Evolutionary conservation across 2,888 invertebrate genomes (phyloP).

Genomic region (Ennomos erosarius): DNA sequence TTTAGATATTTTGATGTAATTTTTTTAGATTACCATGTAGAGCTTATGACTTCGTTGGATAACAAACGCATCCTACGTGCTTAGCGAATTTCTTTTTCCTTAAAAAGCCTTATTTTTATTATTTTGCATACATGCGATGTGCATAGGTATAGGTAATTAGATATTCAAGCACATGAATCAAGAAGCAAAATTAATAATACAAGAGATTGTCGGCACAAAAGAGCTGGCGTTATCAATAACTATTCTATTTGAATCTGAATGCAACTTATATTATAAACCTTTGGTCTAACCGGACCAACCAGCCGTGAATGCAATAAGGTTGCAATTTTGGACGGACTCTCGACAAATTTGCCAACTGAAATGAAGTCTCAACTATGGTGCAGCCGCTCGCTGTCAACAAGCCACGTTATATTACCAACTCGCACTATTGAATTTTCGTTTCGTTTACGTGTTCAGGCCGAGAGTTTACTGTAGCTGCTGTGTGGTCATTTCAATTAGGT

Average conservation of each 20-base stretch:
- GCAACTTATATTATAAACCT: slow-evolving; percentile 77
- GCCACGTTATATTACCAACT: slow-evolving; percentile 76
- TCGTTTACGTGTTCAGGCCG: slow-evolving; percentile 57
- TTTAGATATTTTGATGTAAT: too few relatives aligned
- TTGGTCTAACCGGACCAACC: slow-evolving; percentile 74
- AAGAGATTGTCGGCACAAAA: slow-evolving; percentile 15
- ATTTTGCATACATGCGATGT: neutral
- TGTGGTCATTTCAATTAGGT: slow-evolving; percentile 31
- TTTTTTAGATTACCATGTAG: too few relatives aligned
- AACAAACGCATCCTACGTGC: too few relatives aligned
- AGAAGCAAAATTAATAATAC: slow-evolving; percentile 26
- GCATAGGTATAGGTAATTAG: slow-evolving; percentile 7
- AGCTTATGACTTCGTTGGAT: too few relatives aligned
- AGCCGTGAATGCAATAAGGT: slow-evolving; percentile 77
- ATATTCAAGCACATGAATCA: slow-evolving; percentile 17
- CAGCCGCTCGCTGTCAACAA: slow-evolving; percentile 72
- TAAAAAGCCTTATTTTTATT: too few relatives aligned
- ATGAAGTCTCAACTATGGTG: slow-evolving; percentile 75
- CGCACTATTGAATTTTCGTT: slow-evolving; percentile 72
- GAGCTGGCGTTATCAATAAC: slow-evolving; percentile 30
- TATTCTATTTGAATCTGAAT: slow-evolving; percentile 64
- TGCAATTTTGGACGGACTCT: slow-evolving; percentile 74
- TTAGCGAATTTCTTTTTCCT: neutral
- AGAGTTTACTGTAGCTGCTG: slow-evolving; percentile 29
- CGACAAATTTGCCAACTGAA: slow-evolving; percentile 80